These are phyloP conservation scores for Catostylus mosaicus DNA, from an alignment of 30 jellyfish, hydroid and myxozoan species.

Conservation along the genomic window DNA sequence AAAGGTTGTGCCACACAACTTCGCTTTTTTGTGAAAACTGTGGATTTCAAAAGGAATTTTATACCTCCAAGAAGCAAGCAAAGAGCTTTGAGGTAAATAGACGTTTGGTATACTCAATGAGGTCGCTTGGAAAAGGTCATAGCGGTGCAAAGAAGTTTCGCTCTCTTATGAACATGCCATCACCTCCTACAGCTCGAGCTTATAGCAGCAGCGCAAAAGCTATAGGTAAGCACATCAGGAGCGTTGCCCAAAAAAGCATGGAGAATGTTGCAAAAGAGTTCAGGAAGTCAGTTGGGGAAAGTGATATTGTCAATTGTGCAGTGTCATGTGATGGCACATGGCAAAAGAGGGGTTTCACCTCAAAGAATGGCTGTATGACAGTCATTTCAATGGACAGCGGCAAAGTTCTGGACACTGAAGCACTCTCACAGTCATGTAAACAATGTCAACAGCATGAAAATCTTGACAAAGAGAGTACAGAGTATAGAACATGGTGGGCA, in stretches of 20 bases:
- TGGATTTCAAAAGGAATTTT: neutral
- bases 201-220: neutral
- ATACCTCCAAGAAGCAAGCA: neutral
- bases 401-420: neutral
- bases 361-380: too few species aligned
- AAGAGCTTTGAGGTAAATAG: neutral
- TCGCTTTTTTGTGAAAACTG: neutral
- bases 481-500: neutral
- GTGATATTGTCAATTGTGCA: neutral
- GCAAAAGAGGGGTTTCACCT: neutral
- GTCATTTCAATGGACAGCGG: conserved; percentile 1
- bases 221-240: neutral
- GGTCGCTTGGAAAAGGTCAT: neutral
- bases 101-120: neutral
- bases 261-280: neutral
- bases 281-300: neutral
- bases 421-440: too few species aligned
- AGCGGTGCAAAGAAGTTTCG: neutral
- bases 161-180: neutral
- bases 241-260: neutral
- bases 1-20: too few species aligned
- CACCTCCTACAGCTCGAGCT: neutral
- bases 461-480: neutral
- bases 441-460: neutral
- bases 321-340: neutral